Conservation (phyloP, 2,113 vertebrate species). For the Etia nguti region DNA sequence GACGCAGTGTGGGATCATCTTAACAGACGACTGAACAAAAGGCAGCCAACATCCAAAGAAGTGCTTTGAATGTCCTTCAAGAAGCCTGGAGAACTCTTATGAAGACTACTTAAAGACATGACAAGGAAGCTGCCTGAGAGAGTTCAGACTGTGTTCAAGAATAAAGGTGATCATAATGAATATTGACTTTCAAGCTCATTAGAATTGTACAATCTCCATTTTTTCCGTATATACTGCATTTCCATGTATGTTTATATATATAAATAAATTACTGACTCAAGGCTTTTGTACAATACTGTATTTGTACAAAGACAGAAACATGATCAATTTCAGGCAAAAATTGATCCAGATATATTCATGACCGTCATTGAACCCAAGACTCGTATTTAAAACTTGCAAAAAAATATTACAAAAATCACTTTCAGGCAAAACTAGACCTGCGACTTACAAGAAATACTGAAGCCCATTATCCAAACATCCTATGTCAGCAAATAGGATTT, state of each 20-base stretch:
- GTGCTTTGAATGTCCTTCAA: not conserved
- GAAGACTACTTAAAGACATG: not conserved
- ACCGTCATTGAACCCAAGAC: not conserved
- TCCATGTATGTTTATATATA: not conserved
- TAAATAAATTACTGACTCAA: not conserved
- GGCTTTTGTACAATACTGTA: not conserved
- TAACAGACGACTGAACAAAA: not conserved
- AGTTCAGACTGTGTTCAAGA: not conserved
- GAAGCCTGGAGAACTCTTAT: not conserved
- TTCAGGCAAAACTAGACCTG: not conserved
- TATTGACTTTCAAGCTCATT: not conserved
- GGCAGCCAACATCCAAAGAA: not conserved
- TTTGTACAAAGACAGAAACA: not conserved
- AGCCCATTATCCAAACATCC: not conserved
- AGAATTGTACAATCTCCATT: not conserved
- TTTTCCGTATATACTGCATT: not conserved
- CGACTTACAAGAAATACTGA: not conserved
- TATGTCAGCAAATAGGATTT: not conserved
- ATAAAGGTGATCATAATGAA: not conserved
- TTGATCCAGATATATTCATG: not conserved
- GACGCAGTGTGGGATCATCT: not conserved
- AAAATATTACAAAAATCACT: not conserved
- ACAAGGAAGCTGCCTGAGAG: not conserved
- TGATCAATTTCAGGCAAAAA: not conserved
- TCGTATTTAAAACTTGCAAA: not conserved